These are phyloP conservation scores for Agrotis clavis DNA, from an alignment of 2,888 invertebrate species.

Conservation along the genomic window DNA sequence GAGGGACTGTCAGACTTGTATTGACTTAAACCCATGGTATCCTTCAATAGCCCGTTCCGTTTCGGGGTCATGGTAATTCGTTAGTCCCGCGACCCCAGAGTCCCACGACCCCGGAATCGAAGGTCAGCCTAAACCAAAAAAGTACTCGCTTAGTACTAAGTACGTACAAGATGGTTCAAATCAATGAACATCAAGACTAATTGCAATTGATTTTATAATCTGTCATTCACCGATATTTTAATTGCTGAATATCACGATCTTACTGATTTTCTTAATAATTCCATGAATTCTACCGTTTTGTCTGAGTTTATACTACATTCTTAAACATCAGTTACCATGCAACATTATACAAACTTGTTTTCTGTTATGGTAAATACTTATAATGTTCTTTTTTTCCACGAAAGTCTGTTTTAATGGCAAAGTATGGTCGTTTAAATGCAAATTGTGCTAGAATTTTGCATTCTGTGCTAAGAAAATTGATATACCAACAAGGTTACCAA, in stretches of 20 bases:
- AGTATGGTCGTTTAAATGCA: not conserved
- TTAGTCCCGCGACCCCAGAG: not conserved
- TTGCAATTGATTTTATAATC: not conserved
- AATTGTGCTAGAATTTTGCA: not conserved
- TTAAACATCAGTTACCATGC: not conserved
- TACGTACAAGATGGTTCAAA: not conserved
- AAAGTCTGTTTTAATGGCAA: not conserved
- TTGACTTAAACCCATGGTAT: too few relatives aligned
- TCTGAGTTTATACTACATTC: not conserved
- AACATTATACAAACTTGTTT: not conserved
- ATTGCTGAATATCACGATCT: not conserved
- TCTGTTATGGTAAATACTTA: not conserved
- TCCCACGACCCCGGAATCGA: not conserved
- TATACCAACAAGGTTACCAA: too few relatives aligned
- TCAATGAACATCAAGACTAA: not conserved
- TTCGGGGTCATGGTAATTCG: too few relatives aligned
- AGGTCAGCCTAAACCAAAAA: too few relatives aligned
- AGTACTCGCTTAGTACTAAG: not conserved
- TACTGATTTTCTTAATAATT: not conserved
- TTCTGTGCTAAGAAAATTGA: not conserved
- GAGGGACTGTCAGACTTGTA: too few relatives aligned
- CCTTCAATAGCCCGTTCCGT: too few relatives aligned
- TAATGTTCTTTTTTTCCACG: not conserved
- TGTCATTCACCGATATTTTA: not conserved
- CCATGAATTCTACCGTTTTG: not conserved